Conservation (phyloP, 2,113 vertebrate species). For the Chlorodrepanis virens region DNA sequence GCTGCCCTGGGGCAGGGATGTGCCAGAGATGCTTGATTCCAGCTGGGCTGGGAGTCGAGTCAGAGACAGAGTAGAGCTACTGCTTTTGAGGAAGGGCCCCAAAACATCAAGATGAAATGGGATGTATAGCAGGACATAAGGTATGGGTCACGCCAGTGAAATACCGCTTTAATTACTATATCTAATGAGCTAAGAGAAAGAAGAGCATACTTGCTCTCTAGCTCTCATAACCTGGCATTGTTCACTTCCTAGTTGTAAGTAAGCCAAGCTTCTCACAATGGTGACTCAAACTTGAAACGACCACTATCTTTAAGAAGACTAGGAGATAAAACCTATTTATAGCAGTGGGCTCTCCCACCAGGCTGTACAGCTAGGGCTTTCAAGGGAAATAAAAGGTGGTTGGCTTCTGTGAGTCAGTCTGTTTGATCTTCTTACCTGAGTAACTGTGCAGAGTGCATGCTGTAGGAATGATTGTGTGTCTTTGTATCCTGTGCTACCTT, state of each 20-base stretch:
- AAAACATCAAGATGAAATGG: neutral
- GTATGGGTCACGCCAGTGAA: neutral
- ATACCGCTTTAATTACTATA: neutral
- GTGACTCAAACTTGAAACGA: neutral
- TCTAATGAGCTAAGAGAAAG: neutral
- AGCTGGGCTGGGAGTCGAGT: neutral
- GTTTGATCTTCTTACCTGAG: neutral
- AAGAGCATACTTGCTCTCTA: neutral
- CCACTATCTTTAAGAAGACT: neutral
- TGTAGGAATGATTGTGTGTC: neutral
- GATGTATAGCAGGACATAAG: neutral
- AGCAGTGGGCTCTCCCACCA: neutral
- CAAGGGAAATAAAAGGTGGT: neutral
- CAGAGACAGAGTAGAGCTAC: neutral
- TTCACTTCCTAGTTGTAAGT: neutral
- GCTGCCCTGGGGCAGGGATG: neutral
- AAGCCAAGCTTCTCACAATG: neutral
- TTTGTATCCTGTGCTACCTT: neutral
- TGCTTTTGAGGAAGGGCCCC: neutral
- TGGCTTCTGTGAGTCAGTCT: neutral
- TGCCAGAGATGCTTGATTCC: neutral
- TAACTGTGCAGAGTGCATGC: neutral
- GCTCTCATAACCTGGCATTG: neutral
- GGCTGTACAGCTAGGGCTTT: neutral
- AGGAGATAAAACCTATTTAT: neutral